phyloP scores from a whole-genome alignment of 2,888 invertebrate species.

The Drosophila formosana region DNA sequence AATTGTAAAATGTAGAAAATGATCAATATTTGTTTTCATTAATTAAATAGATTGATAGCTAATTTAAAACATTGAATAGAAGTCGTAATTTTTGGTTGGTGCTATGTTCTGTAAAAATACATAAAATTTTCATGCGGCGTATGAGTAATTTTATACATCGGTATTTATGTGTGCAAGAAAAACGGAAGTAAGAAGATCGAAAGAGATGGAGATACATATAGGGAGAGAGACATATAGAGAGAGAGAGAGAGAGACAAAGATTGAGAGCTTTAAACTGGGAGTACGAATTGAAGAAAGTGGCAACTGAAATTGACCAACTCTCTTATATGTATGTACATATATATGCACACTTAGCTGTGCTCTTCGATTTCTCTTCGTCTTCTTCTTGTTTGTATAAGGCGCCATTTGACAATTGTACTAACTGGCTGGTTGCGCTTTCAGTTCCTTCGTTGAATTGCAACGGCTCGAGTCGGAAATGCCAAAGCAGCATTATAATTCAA shows the following conservation, averaged over 20 bases:
- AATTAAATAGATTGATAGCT: too few relatives aligned
- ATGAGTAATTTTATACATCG: background rate
- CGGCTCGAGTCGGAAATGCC: constrained; percentile 67
- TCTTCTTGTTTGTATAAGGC: constrained; percentile 7
- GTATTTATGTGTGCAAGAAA: background rate
- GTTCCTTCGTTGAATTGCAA: constrained; percentile 32
- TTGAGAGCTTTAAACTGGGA: too few relatives aligned
- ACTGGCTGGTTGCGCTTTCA: constrained; percentile 30
- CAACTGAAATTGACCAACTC: constrained; percentile 6
- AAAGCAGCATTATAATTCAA: constrained; percentile 15
- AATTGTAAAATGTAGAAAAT: too few relatives aligned
- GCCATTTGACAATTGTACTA: constrained; percentile 20
- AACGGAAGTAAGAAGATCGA: background rate
- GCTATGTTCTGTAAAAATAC: too few relatives aligned
- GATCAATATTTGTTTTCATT: too few relatives aligned
- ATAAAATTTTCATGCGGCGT: background rate
- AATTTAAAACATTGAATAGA: too few relatives aligned
- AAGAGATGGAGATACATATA: background rate
- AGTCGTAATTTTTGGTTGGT: too few relatives aligned
- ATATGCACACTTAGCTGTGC: background rate
- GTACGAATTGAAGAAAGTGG: background rate
- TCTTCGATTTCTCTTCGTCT: constrained; percentile 12
- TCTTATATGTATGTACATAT: constrained; percentile 3
- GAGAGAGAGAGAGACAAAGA: background rate
- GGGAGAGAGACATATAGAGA: background rate